These are phyloP conservation scores for Hyles euphorbiae DNA, from an alignment of 1,140 invertebrate genomes.

Conservation along the genomic window DNA sequence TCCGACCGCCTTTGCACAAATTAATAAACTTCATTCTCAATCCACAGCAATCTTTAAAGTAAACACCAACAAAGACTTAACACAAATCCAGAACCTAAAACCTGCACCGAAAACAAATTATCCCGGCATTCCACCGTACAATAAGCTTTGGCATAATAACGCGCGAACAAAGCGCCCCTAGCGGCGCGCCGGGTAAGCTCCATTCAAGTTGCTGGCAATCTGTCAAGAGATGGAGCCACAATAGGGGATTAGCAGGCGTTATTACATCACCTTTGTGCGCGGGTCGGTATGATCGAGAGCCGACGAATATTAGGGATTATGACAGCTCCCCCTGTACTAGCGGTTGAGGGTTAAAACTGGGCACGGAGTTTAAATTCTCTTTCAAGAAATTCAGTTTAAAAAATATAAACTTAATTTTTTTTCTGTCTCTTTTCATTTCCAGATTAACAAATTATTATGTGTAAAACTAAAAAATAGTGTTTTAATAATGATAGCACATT, in stretches of 20 bases:
- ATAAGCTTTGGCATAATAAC: slow-evolving; percentile 52
- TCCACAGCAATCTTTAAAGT: background rate
- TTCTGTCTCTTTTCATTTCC: too few relatives aligned
- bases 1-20: too few relatives aligned
- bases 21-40: too few relatives aligned
- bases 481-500: too few relatives aligned
- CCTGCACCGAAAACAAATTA: slow-evolving; percentile 59
- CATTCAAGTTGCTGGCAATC: slow-evolving; percentile 59
- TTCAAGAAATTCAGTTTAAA: too few relatives aligned
- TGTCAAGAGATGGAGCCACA: slow-evolving; percentile 70
- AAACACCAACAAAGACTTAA: background rate
- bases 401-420: too few relatives aligned
- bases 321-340: slow-evolving; percentile 44
- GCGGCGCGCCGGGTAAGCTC: slow-evolving; percentile 50
- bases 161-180: slow-evolving; percentile 58
- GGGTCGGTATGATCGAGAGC: slow-evolving; percentile 61
- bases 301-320: slow-evolving; percentile 69
- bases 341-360: too few relatives aligned
- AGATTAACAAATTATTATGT: too few relatives aligned
- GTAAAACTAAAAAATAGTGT: too few relatives aligned
- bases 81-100: slow-evolving; percentile 16
- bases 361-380: too few relatives aligned
- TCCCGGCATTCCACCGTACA: slow-evolving; percentile 37
- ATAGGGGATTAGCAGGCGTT: slow-evolving; percentile 67
- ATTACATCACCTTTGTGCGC: slow-evolving; percentile 69